phyloP scores from a whole-genome alignment of 2,888 invertebrate genomes.

The Archips crataeganus region DNA sequence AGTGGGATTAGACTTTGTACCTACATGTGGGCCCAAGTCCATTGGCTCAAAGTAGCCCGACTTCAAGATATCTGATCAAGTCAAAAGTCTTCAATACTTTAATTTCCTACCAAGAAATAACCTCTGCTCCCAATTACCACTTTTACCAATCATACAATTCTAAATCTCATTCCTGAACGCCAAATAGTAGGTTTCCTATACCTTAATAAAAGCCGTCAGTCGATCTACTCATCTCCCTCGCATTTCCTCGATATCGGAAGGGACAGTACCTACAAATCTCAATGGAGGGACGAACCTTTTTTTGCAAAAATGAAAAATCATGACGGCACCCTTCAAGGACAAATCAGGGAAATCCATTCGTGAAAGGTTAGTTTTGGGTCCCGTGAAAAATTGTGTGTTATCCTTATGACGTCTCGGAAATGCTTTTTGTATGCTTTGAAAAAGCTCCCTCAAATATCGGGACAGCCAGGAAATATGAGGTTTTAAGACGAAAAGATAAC shows the following conservation, averaged over 20 bases:
- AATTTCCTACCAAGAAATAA: neutral
- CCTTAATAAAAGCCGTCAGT: slow-evolving; percentile 41
- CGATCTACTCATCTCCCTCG: slow-evolving; percentile 20
- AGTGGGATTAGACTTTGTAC: too few relatives aligned
- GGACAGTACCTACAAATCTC: slow-evolving; percentile 33
- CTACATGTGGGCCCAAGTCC: too few relatives aligned
- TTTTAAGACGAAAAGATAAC: too few relatives aligned
- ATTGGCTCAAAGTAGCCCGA: too few relatives aligned
- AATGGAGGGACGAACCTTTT: slow-evolving; percentile 36
- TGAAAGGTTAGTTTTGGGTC: slow-evolving; percentile 26
- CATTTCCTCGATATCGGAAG: slow-evolving; percentile 18
- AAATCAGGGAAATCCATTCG: slow-evolving; percentile 21
- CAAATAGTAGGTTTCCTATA: slow-evolving; percentile 13
- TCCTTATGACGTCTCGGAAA: slow-evolving; percentile 7
- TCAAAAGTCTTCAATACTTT: too few relatives aligned
- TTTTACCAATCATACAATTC: neutral
- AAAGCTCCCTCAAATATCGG: too few relatives aligned
- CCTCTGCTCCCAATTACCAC: neutral
- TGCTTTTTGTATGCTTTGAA: neutral
- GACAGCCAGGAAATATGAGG: too few relatives aligned
- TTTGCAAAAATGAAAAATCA: slow-evolving; percentile 43
- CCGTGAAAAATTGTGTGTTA: slow-evolving; percentile 10
- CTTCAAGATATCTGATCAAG: too few relatives aligned
- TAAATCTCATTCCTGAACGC: slow-evolving; percentile 19
- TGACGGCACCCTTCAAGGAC: slow-evolving; percentile 28